Percentiles rank a stretch among this genome's conserved stretches.
Evolutionary conservation across 2,888 invertebrate genomes (phyloP).

Genomic region (Chrysolina americana): DNA sequence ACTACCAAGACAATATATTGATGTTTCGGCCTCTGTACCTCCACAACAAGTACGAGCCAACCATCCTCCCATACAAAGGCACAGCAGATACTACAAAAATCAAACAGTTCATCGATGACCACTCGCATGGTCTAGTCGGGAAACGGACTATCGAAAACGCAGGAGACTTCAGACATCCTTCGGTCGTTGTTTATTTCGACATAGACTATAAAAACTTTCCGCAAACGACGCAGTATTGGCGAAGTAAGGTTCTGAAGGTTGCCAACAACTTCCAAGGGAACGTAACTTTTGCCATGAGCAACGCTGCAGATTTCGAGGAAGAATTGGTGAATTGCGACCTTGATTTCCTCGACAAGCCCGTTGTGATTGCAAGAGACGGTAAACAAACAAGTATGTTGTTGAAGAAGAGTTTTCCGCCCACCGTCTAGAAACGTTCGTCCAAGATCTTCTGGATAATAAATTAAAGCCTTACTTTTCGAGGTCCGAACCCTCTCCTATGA

Average conservation of each 20-base stretch:
- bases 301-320: conserved; percentile 4
- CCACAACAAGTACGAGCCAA: background rate
- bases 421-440: background rate
- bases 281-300: background rate
- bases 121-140: background rate
- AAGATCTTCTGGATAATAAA: background rate
- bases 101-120: background rate
- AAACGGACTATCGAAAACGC: background rate
- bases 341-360: background rate
- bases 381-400: background rate
- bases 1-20: background rate
- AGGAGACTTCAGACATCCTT: background rate
- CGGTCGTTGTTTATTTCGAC: background rate
- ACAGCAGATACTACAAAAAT: background rate
- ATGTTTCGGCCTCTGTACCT: conserved; percentile 3
- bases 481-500: background rate
- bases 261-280: background rate
- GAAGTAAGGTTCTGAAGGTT: background rate
- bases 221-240: conserved; percentile 5
- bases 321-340: background rate
- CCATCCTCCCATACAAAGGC: background rate
- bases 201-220: background rate
- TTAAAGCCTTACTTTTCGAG: background rate
- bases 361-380: background rate
- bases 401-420: background rate